Base-by-base conservation (phyloP, 1,140 invertebrate genomes). In the Drosophila parvula region DNA sequence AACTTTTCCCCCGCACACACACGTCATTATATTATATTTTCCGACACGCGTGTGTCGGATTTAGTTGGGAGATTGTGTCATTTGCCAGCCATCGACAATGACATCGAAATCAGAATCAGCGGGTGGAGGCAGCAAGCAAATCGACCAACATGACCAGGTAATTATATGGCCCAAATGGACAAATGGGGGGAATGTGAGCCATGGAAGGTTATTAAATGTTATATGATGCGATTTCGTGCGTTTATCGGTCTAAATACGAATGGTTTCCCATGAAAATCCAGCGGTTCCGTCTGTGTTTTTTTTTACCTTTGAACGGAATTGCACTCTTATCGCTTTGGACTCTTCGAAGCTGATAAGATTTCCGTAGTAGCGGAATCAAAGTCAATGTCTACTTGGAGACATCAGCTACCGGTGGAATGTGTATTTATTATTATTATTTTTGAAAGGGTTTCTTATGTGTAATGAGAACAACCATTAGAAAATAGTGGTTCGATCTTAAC, bases 271-370 rank as follows among this genome's bases (percentile, higher is more conserved):
- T 50, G 51, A 44, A 74, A 64, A 51, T 57, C 45, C 18, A 67
- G 5, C 28, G 30, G 57, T 50, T 16, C 22, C 12, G 22, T 38
- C 28, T 28, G 45, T 55, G 45, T 40, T 32, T 27, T 47, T 47
- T 63, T 53, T 34, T 63, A 75, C 73, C 73, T 75, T 75, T 75
- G 73, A 43, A 74, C 71, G 60, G 38, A 56, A 75, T 48, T 75
- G 71, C 73, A 75, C 51, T 75, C 82, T 81, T 81, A 84, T 81
- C 80, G 47, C 28, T 8, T 47, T 77, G 71, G 77, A 67, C 75
- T 50, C 63, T 38, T 14, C 14, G 22, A 43, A 38, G 36, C 62
- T 86, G 81, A 84, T 84, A 81, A 84, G 78, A 82, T 76, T 70
- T 48, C 51, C 38, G 41, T 38, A 40, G 40, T 27, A 51, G 50